Base-by-base conservation (phyloP, 1,140 invertebrate species). In the Lordiphosa collinella region DNA sequence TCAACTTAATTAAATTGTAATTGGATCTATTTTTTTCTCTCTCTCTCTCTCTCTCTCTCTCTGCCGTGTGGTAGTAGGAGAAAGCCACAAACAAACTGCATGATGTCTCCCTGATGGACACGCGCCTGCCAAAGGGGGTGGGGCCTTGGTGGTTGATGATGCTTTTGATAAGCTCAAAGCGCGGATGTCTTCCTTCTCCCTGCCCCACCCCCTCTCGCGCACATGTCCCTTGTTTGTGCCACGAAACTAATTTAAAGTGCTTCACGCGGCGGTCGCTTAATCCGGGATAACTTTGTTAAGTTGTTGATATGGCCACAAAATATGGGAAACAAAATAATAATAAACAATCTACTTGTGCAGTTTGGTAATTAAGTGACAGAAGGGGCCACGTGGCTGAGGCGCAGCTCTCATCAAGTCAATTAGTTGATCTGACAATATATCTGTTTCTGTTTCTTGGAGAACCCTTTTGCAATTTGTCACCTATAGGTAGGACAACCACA, bases 181-280 rank as follows among this genome's bases (percentile, higher is more conserved):
- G 37, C 11, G 60, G 49, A 53, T 36, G 12, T 25, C 54, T 65
- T 59, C 5, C 36, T 11, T 11, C 13, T 14, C 29, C 35, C 7
- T 13, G 25, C 13, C 9, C 10, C 7, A 56, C 13, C 34, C 29
- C 11, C 25, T 18, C 50, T 46, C n/a, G n/a, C n/a, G n/a, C n/a
- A n/a, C n/a, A n/a, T n/a, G n/a, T n/a, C 37, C 35, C 35, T 82
- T 80, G 75, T 80, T 80, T 70, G 82, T 82, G 71, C 71, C 82
- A 82, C 61, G 60, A 75, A 80, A 82, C 76, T 82, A 80, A 80
- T 80, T 82, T 82, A 82, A 80, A 80, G 66, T 71, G 68, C 75
- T 80, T 80, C 66, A 80, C 78, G 71, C 76, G 76, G 61, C 71
- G 76, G 66, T 71, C 66, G 57, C 38, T 59, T 80, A 71, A 82